Evolutionary conservation across 64 coral and sea anemone genomes (phyloP), one percentile per base, ranked within the genome.

Genomic region (Anthopleura sola): DNA sequence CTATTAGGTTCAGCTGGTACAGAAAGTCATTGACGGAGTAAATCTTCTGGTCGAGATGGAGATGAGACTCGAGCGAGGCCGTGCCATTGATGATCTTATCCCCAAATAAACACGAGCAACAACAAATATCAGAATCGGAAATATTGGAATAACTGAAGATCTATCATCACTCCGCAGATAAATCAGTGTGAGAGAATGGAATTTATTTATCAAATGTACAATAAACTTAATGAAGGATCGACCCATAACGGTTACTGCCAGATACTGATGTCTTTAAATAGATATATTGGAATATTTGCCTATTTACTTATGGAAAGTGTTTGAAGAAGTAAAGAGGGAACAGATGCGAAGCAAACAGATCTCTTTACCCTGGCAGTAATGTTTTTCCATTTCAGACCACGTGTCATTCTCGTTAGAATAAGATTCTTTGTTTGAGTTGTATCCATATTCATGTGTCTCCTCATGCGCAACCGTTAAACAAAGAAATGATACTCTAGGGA

Each of bases 21-120:
- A 99, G 85, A 85, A 33, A 15, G 97, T 99, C 79, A 92, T 99
- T 85, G 97, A 99, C 80, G 97, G 97, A 37, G 97, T 99, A 69
- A 99, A 95, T 78, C 97, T 95, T 32, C 86, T 99, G 69, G 94
- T 99, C 44, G 86, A 95, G 57, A 94, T 99, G 55, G 97, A 99
- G 75, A 95, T 94, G 82, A 92, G 90, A 39, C 84, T 99, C 13
- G 97, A 99, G 36, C 91, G 84, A 50, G 87, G 86, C 77, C 81
- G 83, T 23, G 14, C 87, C 5, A 99, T 99, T 20, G 97, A 99
- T n/a, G 93, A 95, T 68, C 85, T 99, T 17, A 86, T 99, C 55
- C 95, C 95, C 26, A 95, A 71, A 71, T 71, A 71, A 34, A 71
- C 29, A 71, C 66, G 23, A 15, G 9, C 2, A 34, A 32, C 13